Evolutionary conservation across 2,113 vertebrate species (phyloP), one percentile per base, ranked within the genome.

Genomic region (Noctilio leporinus): DNA sequence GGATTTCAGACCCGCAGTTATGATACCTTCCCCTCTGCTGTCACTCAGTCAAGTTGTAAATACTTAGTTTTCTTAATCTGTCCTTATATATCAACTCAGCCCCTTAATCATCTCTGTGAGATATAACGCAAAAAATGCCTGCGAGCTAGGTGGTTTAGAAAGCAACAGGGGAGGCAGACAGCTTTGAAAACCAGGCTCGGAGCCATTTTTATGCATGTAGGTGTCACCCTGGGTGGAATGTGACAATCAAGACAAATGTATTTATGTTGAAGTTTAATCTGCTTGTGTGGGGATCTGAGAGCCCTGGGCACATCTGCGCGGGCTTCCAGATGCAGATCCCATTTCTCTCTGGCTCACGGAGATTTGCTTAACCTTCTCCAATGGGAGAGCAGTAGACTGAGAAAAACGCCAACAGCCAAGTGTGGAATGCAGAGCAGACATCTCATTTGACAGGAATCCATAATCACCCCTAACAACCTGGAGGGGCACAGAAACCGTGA

Each of bases 401-500:
- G 91, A 83, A 89, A 95, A 96, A 95, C 47, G 93, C 83, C 87
- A 95, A 96, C 94, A 65, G 86, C 95, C 86, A 93, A 38, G 10
- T 47, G 94, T 33, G 92, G 96, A 96, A 93, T 95, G 76, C 85
- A 94, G 26, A 86, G 92, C 0, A 94, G 90, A 96, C 91, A 94
- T 95, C 90, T 95, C 97, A 95, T 94, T 97, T 96, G 97, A 96
- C 88, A 95, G 95, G 87, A 97, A 96, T 96, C 94, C 78, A 82
- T 95, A 95, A 96, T 96, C 88, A 83, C 28, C 73, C 89, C 85
- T 96, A 86, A 96, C 86, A 89, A 94, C 96, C 87, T 55, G 88
- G 77, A 83, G 87, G 77, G 45, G 45, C 57, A 90, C 24, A 33
- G 93, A 89, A 94, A 95, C 91, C 94, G 67, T 38, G 96, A 78